Conservation (phyloP, 2,113 vertebrate genomes). For the Percopsis transmontana region DNA sequence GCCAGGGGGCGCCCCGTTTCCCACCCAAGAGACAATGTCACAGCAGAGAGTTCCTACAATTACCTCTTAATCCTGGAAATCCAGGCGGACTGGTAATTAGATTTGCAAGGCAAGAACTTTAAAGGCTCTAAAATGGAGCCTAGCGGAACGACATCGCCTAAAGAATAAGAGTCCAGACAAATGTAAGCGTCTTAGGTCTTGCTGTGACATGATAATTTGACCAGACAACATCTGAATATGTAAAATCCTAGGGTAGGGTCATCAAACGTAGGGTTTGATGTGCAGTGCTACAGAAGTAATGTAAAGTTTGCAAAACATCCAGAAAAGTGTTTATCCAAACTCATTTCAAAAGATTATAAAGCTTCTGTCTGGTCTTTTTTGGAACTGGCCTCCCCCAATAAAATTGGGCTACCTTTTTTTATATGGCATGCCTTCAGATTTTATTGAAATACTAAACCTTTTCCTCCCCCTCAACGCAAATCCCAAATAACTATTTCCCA, state of each 20-base stretch:
- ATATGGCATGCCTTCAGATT: slow-evolving; percentile 38
- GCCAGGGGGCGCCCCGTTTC: slow-evolving; percentile 18
- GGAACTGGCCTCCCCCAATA: slow-evolving; percentile 2
- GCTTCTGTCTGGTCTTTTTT: slow-evolving; percentile 11
- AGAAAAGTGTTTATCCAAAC: background rate
- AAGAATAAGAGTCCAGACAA: background rate
- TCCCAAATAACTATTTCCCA: slow-evolving; percentile 46
- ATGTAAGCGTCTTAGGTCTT: background rate
- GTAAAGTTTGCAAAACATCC: background rate
- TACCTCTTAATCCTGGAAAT: too few relatives aligned
- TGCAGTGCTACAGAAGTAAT: background rate
- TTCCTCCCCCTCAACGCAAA: slow-evolving; percentile 11
- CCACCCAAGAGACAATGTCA: slow-evolving; percentile 44
- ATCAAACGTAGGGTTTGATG: background rate
- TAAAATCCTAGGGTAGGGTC: too few relatives aligned
- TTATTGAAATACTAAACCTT: slow-evolving; percentile 2
- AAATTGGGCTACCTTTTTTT: slow-evolving; percentile 14
- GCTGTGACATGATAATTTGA: background rate
- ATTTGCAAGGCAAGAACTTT: too few relatives aligned
- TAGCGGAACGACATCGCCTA: background rate
- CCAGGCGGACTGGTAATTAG: too few relatives aligned
- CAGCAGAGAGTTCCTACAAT: background rate
- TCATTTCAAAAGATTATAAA: background rate
- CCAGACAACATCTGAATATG: background rate
- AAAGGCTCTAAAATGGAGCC: too few relatives aligned